A percentile compares a stretch with the other conserved stretches of the same genome.
Conservation (phyloP, 2,888 invertebrate species). For the Choristoneura rosaceana region DNA sequence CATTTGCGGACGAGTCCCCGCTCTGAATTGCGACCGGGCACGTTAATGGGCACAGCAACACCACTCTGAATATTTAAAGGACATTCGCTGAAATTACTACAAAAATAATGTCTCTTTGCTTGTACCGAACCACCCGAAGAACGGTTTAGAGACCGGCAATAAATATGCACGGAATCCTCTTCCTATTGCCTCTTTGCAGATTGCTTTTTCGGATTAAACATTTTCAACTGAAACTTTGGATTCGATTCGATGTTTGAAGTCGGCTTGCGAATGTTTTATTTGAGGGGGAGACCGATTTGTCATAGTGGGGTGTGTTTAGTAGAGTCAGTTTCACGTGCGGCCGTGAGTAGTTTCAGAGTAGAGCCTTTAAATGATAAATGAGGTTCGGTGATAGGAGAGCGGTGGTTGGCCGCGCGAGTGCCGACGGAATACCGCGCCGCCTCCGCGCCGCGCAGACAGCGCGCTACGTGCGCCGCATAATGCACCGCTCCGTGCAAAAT, state of each 20-base stretch:
- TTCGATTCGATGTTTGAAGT: slow-evolving; percentile 41
- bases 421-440: slow-evolving; percentile 63
- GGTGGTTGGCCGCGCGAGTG: slow-evolving; percentile 57
- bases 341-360: slow-evolving; percentile 66
- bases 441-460: slow-evolving; percentile 72
- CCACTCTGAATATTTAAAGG: slow-evolving; percentile 84
- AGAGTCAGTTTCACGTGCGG: slow-evolving; percentile 67
- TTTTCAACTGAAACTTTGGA: slow-evolving; percentile 56
- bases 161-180: slow-evolving; percentile 81
- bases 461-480: slow-evolving; percentile 82
- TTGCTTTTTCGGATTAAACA: slow-evolving; percentile 78
- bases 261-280: slow-evolving; percentile 38
- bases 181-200: slow-evolving; percentile 77
- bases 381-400: slow-evolving; percentile 72
- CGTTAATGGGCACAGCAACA: slow-evolving; percentile 83
- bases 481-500: slow-evolving; percentile 80
- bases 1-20: slow-evolving; percentile 81
- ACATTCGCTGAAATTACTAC: slow-evolving; percentile 84
- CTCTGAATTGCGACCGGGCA: slow-evolving; percentile 80
- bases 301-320: slow-evolving; percentile 60
- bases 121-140: slow-evolving; percentile 83
- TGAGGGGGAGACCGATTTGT: slow-evolving; percentile 54
- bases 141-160: slow-evolving; percentile 81
- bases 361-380: slow-evolving; percentile 78
- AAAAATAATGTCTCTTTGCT: slow-evolving; percentile 84